Evolutionary conservation across 2,113 vertebrate species (phyloP).

Genomic region (Ochotona curzoniae): DNA sequence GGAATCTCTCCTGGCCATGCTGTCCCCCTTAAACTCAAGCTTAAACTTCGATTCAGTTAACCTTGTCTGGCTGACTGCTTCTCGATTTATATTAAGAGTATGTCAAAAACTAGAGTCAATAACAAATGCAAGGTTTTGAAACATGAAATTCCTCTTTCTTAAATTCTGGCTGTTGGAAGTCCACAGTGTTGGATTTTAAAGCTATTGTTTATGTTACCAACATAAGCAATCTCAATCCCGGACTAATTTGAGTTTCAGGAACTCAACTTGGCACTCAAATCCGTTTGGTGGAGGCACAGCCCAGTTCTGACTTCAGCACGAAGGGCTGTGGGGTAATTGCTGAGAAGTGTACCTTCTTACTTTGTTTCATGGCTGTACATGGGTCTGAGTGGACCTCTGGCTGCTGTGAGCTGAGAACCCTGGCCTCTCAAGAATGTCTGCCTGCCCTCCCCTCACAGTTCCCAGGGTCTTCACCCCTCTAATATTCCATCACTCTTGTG

Average conservation of each 20-base stretch:
- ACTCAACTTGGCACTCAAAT: neutral
- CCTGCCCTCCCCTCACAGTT: neutral
- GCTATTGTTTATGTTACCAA: neutral
- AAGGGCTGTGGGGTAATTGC: neutral
- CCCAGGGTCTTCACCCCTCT: neutral
- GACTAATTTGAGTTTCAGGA: neutral
- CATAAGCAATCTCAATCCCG: neutral
- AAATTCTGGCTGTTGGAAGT: neutral
- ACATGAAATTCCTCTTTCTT: constrained; percentile 13
- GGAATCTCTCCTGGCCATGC: too few relatives aligned
- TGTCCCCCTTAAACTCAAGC: too few relatives aligned
- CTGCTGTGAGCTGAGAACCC: neutral
- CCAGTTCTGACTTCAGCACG: neutral
- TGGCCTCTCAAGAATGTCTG: neutral
- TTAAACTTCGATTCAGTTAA: too few relatives aligned
- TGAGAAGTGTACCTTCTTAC: neutral
- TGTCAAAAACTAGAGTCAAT: too few relatives aligned
- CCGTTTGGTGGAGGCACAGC: neutral
- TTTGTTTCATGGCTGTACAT: neutral
- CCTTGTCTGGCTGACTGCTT: too few relatives aligned
- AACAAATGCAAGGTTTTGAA: neutral
- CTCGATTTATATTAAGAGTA: too few relatives aligned
- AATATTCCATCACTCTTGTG: neutral
- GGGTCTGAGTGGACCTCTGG: neutral
- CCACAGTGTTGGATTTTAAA: neutral